phyloP scores from a whole-genome alignment of 2,797 vertebrate species.

The Aselliscus stoliczkanus region DNA sequence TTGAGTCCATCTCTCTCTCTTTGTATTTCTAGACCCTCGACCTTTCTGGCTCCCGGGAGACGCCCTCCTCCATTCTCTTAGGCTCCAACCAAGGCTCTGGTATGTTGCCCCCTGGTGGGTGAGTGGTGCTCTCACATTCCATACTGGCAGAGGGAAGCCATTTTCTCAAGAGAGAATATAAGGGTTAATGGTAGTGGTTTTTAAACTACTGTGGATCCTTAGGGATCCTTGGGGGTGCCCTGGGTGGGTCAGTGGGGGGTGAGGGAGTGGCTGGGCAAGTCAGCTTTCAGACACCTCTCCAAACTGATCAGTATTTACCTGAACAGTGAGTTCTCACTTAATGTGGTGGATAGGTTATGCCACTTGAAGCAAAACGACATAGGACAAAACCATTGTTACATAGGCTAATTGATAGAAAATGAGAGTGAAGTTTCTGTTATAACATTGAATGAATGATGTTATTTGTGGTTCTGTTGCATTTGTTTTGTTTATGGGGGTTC shows the following conservation, averaged over 20 bases:
- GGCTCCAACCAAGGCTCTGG: conserved; percentile 73
- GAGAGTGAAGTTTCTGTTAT: too few relatives aligned
- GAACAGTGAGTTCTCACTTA: neutral
- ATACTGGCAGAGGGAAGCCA: neutral
- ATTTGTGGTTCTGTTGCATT: neutral
- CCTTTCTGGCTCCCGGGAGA: conserved; percentile 74
- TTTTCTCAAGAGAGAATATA: neutral
- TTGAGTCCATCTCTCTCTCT: conserved; percentile 23
- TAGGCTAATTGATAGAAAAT: neutral
- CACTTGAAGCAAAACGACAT: too few relatives aligned
- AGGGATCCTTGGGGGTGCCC: neutral
- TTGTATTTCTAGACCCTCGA: conserved; percentile 65
- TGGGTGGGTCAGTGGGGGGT: neutral
- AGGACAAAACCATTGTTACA: neutral
- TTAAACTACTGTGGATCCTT: neutral
- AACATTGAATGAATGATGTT: neutral
- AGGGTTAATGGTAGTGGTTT: neutral
- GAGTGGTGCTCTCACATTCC: neutral
- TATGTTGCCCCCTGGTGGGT: conserved; percentile 60
- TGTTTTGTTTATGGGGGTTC: neutral
- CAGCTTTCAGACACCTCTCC: neutral
- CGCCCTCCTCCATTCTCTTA: conserved; percentile 67
- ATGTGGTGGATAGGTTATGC: too few relatives aligned
- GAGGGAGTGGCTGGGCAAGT: neutral
- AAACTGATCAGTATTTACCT: neutral